A percentile compares a stretch with the other conserved stretches of the same genome.
phyloP scores from a whole-genome alignment of 2,888 invertebrate genomes.

The Meandrusa payeni region DNA sequence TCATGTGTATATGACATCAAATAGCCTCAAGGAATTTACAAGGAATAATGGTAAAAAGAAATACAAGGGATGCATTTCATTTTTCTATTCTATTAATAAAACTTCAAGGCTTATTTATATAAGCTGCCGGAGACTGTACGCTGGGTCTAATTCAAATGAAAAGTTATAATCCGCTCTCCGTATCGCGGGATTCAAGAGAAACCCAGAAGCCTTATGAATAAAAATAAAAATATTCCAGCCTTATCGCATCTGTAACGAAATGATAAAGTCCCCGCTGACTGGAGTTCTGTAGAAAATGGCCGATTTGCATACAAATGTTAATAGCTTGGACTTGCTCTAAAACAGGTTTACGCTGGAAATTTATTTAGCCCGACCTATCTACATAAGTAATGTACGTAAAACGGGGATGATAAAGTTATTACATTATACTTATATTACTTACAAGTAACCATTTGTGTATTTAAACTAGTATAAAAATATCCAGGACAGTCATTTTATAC shows the following conservation, averaged over 20 bases:
- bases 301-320: conserved; percentile 75
- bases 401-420: conserved; percentile 14
- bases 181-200: conserved; percentile 21
- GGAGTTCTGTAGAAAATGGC: conserved; percentile 54
- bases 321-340: conserved; percentile 56
- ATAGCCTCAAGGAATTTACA: too few relatives aligned
- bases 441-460: background rate
- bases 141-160: conserved; percentile 18
- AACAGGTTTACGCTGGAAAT: conserved; percentile 40
- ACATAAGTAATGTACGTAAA: conserved; percentile 20
- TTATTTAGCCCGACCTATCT: conserved; percentile 25
- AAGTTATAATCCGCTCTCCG: conserved; percentile 15
- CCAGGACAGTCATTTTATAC: too few relatives aligned
- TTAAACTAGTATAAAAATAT: too few relatives aligned
- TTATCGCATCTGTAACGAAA: conserved; percentile 59
- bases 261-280: conserved; percentile 61
- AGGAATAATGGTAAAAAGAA: too few relatives aligned
- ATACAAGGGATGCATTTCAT: too few relatives aligned
- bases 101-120: too few relatives aligned
- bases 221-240: conserved; percentile 51
- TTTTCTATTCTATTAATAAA: too few relatives aligned
- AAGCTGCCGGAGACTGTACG: background rate
- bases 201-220: conserved; percentile 29
- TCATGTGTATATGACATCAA: too few relatives aligned
- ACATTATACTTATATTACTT: conserved; percentile 11